Evolutionary conservation across 2,797 vertebrate species (phyloP).

Genomic region (Malurus splendens): DNA sequence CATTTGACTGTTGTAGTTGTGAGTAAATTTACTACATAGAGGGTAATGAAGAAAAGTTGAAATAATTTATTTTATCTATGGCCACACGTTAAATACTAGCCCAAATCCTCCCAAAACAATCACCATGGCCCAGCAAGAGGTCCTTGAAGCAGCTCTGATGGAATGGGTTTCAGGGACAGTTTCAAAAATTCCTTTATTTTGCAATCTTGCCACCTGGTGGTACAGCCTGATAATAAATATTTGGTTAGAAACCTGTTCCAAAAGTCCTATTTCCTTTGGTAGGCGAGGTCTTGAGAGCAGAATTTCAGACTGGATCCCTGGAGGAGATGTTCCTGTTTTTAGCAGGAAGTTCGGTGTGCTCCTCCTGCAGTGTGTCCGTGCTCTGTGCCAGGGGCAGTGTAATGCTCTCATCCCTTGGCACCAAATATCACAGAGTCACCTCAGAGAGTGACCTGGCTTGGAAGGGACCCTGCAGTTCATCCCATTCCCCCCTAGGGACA

Average conservation of each 20-base stretch:
- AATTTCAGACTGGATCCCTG: background rate
- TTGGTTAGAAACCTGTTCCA: background rate
- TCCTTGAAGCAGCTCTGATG: background rate
- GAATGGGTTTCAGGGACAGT: background rate
- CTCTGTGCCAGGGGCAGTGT: background rate
- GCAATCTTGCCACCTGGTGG: slow-evolving; percentile 62
- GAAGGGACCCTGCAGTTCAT: background rate
- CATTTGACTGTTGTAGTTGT: background rate
- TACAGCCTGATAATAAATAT: slow-evolving; percentile 1
- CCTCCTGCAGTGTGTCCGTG: background rate
- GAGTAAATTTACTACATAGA: background rate
- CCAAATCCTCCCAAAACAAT: background rate
- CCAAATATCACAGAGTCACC: accelerated
- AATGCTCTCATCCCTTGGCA: background rate
- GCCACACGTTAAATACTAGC: background rate
- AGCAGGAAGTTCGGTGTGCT: background rate
- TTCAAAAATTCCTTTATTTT: background rate
- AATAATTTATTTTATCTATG: background rate
- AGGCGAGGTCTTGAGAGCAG: background rate
- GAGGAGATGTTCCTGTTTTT: background rate
- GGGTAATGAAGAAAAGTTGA: background rate
- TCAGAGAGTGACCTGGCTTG: background rate
- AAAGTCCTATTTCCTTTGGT: background rate
- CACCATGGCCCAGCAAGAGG: accelerated
- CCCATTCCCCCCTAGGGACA: background rate